These are phyloP conservation scores for Podocnemis expansa DNA, from an alignment of 2,113 vertebrate genomes.

Conservation along the genomic window DNA sequence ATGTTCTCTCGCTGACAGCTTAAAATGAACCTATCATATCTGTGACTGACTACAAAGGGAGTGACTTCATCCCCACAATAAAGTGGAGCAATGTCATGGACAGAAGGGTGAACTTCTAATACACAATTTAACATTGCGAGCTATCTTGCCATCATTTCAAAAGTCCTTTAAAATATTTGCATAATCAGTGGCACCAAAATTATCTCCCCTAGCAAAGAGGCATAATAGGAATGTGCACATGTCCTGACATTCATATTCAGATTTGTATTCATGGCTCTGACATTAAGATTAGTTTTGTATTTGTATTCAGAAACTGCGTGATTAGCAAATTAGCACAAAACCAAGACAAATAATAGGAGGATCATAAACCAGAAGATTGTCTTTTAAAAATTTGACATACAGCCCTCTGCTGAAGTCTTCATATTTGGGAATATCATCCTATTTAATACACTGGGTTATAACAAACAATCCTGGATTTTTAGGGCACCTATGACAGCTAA, in stretches of 20 bases:
- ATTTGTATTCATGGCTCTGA: constrained; percentile 24
- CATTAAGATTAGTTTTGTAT: constrained; percentile 21
- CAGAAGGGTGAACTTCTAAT: neutral
- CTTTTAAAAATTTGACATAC: neutral
- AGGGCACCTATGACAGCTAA: constrained; percentile 8
- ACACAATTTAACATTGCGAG: neutral
- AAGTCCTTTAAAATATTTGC: constrained; percentile 24
- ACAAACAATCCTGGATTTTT: neutral
- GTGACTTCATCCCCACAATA: neutral
- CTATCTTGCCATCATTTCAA: neutral
- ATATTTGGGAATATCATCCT: constrained; percentile 1
- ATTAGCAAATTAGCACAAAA: constrained; percentile 16
- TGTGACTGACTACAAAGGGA: neutral
- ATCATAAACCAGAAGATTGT: neutral
- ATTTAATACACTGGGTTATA: neutral
- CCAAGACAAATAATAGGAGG: neutral
- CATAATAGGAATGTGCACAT: neutral
- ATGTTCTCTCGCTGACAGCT: constrained; percentile 19
- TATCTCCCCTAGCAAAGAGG: neutral
- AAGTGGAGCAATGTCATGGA: neutral
- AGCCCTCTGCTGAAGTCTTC: neutral
- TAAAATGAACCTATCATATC: neutral
- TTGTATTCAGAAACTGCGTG: neutral
- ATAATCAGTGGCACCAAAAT: constrained; percentile 21
- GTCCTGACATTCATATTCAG: neutral